phyloP scores from a whole-genome alignment of 2,113 vertebrate species.

The Pipa parva region DNA sequence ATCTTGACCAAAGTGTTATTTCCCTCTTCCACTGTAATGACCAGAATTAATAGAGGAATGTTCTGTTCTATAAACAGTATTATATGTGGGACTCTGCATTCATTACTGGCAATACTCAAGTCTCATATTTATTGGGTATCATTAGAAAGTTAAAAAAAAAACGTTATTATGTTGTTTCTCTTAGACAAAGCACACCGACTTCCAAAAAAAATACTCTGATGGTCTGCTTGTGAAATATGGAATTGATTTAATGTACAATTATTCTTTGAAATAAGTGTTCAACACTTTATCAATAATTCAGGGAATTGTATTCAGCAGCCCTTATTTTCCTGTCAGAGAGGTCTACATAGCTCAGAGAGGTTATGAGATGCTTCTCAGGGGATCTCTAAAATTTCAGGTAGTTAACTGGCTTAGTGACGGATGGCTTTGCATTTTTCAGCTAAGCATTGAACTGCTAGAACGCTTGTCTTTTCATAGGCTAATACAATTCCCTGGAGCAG shows the following conservation, averaged over 20 bases:
- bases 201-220: constrained; percentile 62
- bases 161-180: constrained; percentile 53
- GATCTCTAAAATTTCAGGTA: constrained; percentile 39
- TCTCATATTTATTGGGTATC: no score
- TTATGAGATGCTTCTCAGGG: constrained; percentile 39
- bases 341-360: constrained; percentile 42
- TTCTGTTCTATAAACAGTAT: no score
- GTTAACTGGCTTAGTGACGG: constrained; percentile 35
- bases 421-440: constrained; percentile 27
- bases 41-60: no score
- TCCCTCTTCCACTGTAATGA: no score
- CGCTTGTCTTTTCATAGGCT: not conserved
- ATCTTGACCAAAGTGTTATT: no score
- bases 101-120: no score
- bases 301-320: constrained; percentile 44
- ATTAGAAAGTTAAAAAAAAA: no score
- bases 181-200: constrained; percentile 55
- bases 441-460: constrained; percentile 5
- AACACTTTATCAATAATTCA: constrained; percentile 61
- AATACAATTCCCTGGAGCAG: constrained; percentile 5
- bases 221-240: constrained; percentile 56
- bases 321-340: constrained; percentile 45
- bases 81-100: no score
- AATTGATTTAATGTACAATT: constrained; percentile 59
- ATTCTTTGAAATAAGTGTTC: constrained; percentile 53